Evolutionary conservation across 2,113 vertebrate genomes (phyloP).

Genomic region (Furnarius figulus): DNA sequence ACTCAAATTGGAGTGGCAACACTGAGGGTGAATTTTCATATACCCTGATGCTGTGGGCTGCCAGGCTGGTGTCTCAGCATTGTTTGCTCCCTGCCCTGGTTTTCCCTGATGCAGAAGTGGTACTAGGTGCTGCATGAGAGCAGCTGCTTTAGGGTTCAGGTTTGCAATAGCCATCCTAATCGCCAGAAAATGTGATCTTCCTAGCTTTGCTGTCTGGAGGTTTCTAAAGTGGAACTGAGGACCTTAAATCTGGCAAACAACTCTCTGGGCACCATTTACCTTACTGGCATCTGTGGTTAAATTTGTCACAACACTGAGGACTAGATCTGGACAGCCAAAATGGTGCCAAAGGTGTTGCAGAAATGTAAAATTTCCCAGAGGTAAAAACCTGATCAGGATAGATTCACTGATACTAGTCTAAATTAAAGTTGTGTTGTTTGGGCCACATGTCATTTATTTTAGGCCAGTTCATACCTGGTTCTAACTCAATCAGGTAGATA

Average conservation of each 20-base stretch:
- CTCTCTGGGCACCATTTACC: neutral
- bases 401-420: neutral
- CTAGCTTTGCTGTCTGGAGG: neutral
- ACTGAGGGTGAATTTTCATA: neutral
- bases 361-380: neutral
- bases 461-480: neutral
- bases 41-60: fast-evolving
- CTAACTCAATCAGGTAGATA: neutral
- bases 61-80: neutral
- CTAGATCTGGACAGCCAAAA: neutral
- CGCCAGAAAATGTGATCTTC: neutral
- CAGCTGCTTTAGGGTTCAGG: neutral
- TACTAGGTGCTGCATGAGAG: neutral
- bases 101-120: neutral
- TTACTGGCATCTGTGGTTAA: neutral
- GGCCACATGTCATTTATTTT: neutral
- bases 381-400: neutral
- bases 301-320: neutral
- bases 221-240: neutral
- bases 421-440: neutral
- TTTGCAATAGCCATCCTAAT: neutral
- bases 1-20: neutral
- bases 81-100: neutral
- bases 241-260: neutral
- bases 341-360: neutral